Conservation (phyloP, 2,113 vertebrate species). For the Myiagra hebetior region DNA sequence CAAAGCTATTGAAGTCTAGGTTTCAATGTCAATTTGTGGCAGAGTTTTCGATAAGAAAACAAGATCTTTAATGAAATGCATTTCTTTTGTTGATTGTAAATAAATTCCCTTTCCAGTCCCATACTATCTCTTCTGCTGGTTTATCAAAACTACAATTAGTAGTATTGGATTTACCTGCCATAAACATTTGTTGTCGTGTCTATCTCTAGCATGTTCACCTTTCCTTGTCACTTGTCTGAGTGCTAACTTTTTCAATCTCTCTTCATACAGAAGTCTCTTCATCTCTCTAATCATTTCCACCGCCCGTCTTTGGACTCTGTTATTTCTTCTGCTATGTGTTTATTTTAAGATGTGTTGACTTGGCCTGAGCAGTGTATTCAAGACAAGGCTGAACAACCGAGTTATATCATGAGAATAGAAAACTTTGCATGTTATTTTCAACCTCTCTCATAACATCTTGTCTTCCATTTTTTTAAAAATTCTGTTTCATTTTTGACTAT, state of each 20-base stretch:
- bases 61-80: neutral
- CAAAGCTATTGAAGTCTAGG: neutral
- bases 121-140: neutral
- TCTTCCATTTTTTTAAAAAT: neutral
- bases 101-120: neutral
- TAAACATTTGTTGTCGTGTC: neutral
- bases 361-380: conserved; percentile 22
- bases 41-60: neutral
- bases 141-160: neutral
- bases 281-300: conserved; percentile 61
- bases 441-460: neutral
- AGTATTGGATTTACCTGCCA: neutral
- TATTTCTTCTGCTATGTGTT: conserved; percentile 54
- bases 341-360: conserved; percentile 64
- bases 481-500: neutral
- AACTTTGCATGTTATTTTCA: neutral
- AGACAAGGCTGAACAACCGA: conserved; percentile 38
- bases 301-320: conserved; percentile 53
- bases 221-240: neutral
- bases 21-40: neutral
- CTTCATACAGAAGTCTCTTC: conserved; percentile 63
- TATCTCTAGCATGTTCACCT: neutral
- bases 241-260: conserved; percentile 55
- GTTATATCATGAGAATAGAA: neutral
- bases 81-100: neutral